Percentiles rank a stretch among this genome's conserved stretches.
Conservation (phyloP, 2,888 invertebrate species). For the Gonocerus acuteangulatus region DNA sequence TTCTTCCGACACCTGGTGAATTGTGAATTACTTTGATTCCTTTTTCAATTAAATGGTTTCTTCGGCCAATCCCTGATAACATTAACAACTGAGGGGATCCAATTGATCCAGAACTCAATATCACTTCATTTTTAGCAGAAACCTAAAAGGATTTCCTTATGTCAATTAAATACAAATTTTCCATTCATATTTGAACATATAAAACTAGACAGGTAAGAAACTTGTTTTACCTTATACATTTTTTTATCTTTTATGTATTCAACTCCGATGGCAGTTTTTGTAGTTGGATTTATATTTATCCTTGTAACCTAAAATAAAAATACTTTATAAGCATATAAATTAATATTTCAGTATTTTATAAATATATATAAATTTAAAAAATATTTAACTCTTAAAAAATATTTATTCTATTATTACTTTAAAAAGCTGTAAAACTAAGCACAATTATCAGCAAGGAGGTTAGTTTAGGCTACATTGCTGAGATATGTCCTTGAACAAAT, state of each 20-base stretch:
- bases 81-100: slow-evolving; percentile 90
- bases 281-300: slow-evolving; percentile 48
- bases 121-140: slow-evolving; percentile 74
- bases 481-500: too few species aligned
- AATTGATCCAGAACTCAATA: slow-evolving; percentile 82
- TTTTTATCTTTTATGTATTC: slow-evolving; percentile 58
- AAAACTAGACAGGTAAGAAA: too few species aligned
- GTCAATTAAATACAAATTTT: too few species aligned
- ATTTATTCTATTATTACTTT: too few species aligned
- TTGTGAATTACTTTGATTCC: slow-evolving; percentile 74
- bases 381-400: too few species aligned
- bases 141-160: slow-evolving; percentile 1
- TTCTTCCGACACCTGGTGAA: slow-evolving; percentile 66
- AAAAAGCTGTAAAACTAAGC: too few species aligned
- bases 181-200: too few species aligned
- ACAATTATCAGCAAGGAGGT: too few species aligned
- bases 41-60: slow-evolving; percentile 60
- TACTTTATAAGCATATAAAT: too few species aligned
- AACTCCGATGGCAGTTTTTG: slow-evolving; percentile 72
- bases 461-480: too few species aligned
- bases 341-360: too few species aligned
- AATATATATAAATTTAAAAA: too few species aligned
- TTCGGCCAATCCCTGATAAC: slow-evolving; percentile 77
- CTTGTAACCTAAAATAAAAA: slow-evolving; percentile 1
- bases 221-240: slow-evolving; percentile 2